These are phyloP conservation scores for Amniataba percoides DNA, from an alignment of 2,797 vertebrate species.

Conservation along the genomic window DNA sequence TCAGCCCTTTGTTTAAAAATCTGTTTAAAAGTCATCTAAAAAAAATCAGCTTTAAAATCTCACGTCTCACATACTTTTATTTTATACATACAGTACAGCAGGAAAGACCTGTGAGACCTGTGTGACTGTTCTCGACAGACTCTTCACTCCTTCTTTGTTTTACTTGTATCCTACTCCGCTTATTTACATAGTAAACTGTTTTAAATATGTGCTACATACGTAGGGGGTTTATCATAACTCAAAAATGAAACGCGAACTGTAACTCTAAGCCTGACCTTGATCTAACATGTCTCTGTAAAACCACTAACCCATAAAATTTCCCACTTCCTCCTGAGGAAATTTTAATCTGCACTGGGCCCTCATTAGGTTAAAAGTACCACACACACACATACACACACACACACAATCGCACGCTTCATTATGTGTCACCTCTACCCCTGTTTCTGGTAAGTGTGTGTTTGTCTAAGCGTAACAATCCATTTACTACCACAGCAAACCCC, in stretches of 20 bases:
- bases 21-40: background rate
- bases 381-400: slow-evolving; percentile 26
- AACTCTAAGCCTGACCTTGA: slow-evolving; percentile 35
- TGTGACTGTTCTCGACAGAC: background rate
- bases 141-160: background rate
- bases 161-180: background rate
- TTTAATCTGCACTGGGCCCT: slow-evolving; percentile 39
- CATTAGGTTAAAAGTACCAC: slow-evolving; percentile 23
- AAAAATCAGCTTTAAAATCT: background rate
- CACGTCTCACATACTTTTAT: background rate
- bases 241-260: background rate
- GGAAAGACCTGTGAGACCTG: background rate
- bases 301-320: slow-evolving; percentile 62
- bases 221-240: background rate
- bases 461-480: slow-evolving; percentile 68
- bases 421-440: slow-evolving; percentile 70
- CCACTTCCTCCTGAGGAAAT: slow-evolving; percentile 71
- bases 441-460: slow-evolving; percentile 79
- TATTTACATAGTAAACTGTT: background rate
- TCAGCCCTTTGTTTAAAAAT: background rate
- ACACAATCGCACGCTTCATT: slow-evolving; percentile 33
- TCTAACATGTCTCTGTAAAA: slow-evolving; percentile 48
- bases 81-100: background rate
- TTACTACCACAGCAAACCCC: slow-evolving; percentile 84
- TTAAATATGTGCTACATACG: background rate